phyloP scores from a whole-genome alignment of 1,140 invertebrate genomes.

The Onthophagus taurus region DNA sequence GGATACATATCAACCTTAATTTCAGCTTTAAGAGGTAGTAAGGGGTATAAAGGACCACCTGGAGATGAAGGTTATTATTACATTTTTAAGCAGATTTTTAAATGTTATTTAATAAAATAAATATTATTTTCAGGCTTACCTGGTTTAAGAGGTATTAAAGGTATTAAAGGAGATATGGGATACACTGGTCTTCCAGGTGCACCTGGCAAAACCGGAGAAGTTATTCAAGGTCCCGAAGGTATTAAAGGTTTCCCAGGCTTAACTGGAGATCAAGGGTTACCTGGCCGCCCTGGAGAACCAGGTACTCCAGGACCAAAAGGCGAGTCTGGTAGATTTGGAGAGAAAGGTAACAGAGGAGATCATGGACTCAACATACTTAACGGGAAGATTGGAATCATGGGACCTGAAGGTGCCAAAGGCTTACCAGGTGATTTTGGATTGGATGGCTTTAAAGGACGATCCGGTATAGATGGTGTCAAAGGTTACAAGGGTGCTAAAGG shows the following conservation, averaged over 20 bases:
- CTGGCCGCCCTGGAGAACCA: constrained; percentile 39
- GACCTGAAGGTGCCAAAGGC: constrained; percentile 48
- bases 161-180: constrained; percentile 54
- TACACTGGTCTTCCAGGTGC: constrained; percentile 52
- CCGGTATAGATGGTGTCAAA: constrained; percentile 49
- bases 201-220: constrained; percentile 46
- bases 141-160: constrained; percentile 47
- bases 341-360: constrained; percentile 43
- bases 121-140: constrained; percentile 36
- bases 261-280: constrained; percentile 50
- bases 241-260: constrained; percentile 53
- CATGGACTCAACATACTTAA: constrained; percentile 40
- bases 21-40: constrained; percentile 22
- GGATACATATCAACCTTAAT: constrained; percentile 22
- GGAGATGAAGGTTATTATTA: constrained; percentile 28
- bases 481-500: constrained; percentile 46
- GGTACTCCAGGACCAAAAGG: constrained; percentile 47
- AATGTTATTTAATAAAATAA: constrained; percentile 1
- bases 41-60: constrained; percentile 25
- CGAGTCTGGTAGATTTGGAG: constrained; percentile 50
- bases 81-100: neutral
- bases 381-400: constrained; percentile 45
- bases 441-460: constrained; percentile 40
- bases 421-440: constrained; percentile 42
- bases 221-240: constrained; percentile 50